Conservation (phyloP, 2,113 vertebrate genomes). For the Grantiella picta region DNA sequence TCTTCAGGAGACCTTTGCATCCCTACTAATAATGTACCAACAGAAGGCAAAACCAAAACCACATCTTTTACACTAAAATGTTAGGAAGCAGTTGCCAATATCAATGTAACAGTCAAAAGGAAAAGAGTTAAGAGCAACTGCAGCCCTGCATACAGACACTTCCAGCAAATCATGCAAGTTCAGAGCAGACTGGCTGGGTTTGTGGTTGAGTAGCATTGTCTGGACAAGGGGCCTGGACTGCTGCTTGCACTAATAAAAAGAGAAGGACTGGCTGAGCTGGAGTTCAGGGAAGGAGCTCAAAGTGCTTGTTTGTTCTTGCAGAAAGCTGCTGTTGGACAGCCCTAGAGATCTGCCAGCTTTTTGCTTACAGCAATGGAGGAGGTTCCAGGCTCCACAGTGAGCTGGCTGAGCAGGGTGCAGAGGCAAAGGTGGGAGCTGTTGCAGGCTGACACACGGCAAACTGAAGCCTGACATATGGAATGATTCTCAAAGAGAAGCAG, state of each 20-base stretch:
- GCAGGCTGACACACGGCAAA: rapidly evolving
- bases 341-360: neutral
- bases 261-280: neutral
- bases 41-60: neutral
- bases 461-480: neutral
- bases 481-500: neutral
- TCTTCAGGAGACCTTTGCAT: neutral
- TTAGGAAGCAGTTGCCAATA: neutral
- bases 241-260: neutral
- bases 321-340: neutral
- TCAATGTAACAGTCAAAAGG: neutral
- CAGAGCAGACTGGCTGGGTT: neutral
- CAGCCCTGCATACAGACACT: neutral
- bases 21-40: neutral
- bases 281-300: neutral
- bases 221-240: neutral
- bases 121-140: neutral
- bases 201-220: neutral
- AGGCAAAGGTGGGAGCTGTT: neutral
- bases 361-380: neutral
- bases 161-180: neutral
- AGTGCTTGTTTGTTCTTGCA: neutral
- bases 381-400: neutral
- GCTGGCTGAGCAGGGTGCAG: neutral
- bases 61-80: neutral